These are phyloP conservation scores for Eupithecia subumbrata DNA, from an alignment of 2,888 invertebrate genomes.

Conservation along the genomic window DNA sequence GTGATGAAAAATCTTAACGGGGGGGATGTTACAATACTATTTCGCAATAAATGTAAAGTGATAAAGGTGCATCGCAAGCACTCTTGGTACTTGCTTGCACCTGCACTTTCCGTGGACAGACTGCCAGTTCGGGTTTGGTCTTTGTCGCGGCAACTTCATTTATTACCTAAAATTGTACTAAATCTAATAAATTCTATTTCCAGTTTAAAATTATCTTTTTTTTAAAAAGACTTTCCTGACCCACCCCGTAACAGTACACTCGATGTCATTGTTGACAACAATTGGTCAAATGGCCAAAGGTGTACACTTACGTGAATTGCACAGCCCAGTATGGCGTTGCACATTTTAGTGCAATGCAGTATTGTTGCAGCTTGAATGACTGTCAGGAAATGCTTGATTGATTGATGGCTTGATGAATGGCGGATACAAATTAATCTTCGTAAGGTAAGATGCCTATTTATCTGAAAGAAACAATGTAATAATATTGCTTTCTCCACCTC, in stretches of 20 bases:
- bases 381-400: constrained; percentile 30
- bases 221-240: too few relatives aligned
- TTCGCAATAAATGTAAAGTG: too few relatives aligned
- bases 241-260: not conserved
- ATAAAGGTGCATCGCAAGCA: too few relatives aligned
- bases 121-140: too few relatives aligned
- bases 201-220: too few relatives aligned
- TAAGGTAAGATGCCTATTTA: not conserved
- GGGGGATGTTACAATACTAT: too few relatives aligned
- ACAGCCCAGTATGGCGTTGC: constrained; percentile 42
- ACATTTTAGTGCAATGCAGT: constrained; percentile 41
- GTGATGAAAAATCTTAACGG: too few relatives aligned
- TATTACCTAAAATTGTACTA: too few relatives aligned
- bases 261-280: constrained; percentile 15
- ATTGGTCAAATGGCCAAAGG: constrained; percentile 30
- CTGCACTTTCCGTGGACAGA: too few relatives aligned
- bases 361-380: constrained; percentile 18
- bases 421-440: not conserved
- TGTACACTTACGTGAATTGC: constrained; percentile 27
- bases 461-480: not conserved
- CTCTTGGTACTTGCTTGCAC: too few relatives aligned
- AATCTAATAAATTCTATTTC: too few relatives aligned
- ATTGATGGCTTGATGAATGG: constrained; percentile 21
- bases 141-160: too few relatives aligned
- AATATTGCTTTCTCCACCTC: not conserved